Evolutionary conservation across 2,113 vertebrate species (phyloP), one percentile per base, ranked within the genome.

Genomic region (Haliaeetus leucogaster): DNA sequence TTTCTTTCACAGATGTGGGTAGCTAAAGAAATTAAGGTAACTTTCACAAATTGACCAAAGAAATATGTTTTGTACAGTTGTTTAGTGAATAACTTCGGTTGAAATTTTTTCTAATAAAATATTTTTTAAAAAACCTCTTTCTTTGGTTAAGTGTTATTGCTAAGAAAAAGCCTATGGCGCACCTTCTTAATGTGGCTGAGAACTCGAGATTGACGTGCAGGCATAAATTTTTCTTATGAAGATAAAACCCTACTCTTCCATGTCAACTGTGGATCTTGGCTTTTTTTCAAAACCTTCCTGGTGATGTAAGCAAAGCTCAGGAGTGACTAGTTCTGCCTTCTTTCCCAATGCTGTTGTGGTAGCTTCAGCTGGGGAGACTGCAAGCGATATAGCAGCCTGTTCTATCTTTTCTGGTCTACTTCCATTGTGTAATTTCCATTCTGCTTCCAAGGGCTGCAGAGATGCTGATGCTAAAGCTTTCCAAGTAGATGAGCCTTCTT

Each of bases 81-180:
- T 59, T 95, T 76, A 89, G 48, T 65, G 30, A 81, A 36, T 85
- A 89, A 79, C 34, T 85, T 90, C 6, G 34, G 62, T 81, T 95
- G 63, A 34, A 29, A 22, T 29, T 38, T 50, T 86, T 71, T 27
- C 82, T 87, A 96, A 95, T 96, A 97, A 97, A 96, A 34, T 85
- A 89, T 65, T 94, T 88, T 90, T 85, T 9, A 27, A 82, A 59
- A 61, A 82, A 40, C 0, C 14, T 56, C 61, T 84, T 72, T 20
- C 19, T 62, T 48, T 61, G 42, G 10, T 93, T 68, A 82, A 82
- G 66, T 43, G 14, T 82, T 77, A 58, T 5, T 90, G 59, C 38
- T 9, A 2, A 50, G 47, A n/a, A 70, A 26, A 15, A 66, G 58
- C 30, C 88, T 76, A 29, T 15, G 17, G 34, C 27, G 9, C 30